Conservation (phyloP, 2,888 invertebrate species). For the Drosophila pegasa region DNA sequence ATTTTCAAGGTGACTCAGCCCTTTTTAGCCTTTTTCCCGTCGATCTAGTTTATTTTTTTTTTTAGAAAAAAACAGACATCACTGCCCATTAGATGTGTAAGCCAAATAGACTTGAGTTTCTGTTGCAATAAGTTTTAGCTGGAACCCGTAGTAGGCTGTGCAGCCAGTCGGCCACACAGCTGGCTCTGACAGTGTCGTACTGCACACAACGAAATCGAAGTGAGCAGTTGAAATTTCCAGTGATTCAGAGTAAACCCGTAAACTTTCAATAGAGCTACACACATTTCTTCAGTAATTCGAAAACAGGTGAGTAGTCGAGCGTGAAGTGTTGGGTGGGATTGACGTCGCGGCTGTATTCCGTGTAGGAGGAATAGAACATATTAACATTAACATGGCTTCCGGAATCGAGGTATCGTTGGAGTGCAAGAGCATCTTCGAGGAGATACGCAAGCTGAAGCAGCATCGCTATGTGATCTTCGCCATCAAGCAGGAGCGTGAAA, state of each 20-base stretch:
- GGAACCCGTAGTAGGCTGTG: background rate
- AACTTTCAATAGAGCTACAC: background rate
- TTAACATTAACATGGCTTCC: conserved; percentile 40
- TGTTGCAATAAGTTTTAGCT: background rate
- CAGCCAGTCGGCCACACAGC: background rate
- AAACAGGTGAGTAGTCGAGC: conserved; percentile 1
- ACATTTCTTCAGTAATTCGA: conserved; percentile 4
- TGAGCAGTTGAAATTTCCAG: background rate
- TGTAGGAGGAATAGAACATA: background rate
- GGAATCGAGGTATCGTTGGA: conserved; percentile 45
- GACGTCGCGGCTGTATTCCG: too few relatives aligned
- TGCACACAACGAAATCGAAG: background rate
- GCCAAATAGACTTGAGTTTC: background rate
- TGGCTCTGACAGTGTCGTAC: conserved; percentile 2
- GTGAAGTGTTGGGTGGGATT: too few relatives aligned
- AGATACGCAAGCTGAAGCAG: conserved; percentile 43
- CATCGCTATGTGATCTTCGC: conserved; percentile 54
- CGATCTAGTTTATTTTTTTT: too few relatives aligned
- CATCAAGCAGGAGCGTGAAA: conserved; percentile 39
- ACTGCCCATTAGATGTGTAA: too few relatives aligned
- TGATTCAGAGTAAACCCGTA: background rate
- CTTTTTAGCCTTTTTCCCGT: too few relatives aligned
- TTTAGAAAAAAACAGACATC: too few relatives aligned
- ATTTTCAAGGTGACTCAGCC: too few relatives aligned
- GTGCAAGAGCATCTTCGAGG: conserved; percentile 46